Evolutionary conservation across 2,113 vertebrate species (phyloP).

Genomic region (Picathartes gymnocephalus): DNA sequence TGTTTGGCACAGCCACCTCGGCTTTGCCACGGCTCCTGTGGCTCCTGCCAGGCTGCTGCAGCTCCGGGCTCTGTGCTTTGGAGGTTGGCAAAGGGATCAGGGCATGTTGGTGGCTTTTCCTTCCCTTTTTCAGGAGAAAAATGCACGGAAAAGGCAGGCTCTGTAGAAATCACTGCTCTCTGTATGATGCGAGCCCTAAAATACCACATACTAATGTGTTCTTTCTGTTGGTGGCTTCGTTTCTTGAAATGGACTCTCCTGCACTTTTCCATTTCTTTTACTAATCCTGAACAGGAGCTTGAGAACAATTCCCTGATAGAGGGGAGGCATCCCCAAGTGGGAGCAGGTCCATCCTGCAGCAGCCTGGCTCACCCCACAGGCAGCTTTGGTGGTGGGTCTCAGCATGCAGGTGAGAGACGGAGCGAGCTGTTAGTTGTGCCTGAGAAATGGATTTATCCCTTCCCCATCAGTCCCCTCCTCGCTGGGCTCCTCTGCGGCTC

Average conservation of each 20-base stretch:
- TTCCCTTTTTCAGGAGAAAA: neutral
- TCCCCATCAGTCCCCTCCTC: rapidly evolving
- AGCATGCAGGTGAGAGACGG: neutral
- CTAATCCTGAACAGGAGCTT: neutral
- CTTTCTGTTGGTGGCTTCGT: neutral
- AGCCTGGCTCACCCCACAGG: neutral
- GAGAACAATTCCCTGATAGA: neutral
- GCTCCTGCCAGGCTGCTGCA: neutral
- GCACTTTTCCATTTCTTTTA: neutral
- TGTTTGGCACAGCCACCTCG: neutral
- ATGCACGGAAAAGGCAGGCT: neutral
- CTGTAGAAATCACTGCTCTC: neutral
- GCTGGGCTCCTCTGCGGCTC: neutral
- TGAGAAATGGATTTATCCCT: neutral
- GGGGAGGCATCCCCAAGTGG: neutral
- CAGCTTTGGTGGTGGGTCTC: neutral
- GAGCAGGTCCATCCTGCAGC: neutral
- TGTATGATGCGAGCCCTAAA: neutral
- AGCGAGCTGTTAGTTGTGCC: neutral
- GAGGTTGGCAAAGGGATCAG: neutral
- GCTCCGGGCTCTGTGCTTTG: neutral
- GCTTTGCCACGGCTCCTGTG: neutral
- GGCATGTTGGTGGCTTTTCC: neutral
- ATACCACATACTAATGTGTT: neutral
- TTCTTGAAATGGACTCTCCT: neutral